Evolutionary conservation across 2,797 vertebrate genomes (phyloP), one percentile per base, ranked within the genome.

Genomic region (Siniperca undulata): DNA sequence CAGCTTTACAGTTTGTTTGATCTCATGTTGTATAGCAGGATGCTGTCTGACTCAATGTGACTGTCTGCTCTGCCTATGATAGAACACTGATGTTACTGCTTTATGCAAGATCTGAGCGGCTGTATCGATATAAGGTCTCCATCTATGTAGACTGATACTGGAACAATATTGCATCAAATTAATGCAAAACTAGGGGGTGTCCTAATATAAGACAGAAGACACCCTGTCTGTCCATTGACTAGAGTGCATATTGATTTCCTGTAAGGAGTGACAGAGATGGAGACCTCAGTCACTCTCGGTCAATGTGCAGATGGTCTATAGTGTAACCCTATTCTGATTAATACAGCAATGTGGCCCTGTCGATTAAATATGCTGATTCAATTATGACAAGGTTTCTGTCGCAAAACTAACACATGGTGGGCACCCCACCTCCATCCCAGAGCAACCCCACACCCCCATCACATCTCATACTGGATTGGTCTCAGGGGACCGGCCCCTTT

Each of bases 291-390:
- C 81, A 50, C 74, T 60, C 14, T 27, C 19, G 1, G n/a, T 62
- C 60, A 72, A 52, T 73, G 84, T 89, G 80, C 89, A 93, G 88
- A 93, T 92, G 90, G 86, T 34, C 65, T 60, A 74, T 74, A 80
- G 82, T 78, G 91, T 85, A 91, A 92, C 89, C 76, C 82, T 61
- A 91, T 64, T 65, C 91, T 91, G 82, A 94, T 93, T 92, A 91
- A 93, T 92, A 91, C 68, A 14, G 30, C 81, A 17, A 38, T 70
- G 58, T 69, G 58, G 69, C 58, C 58, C 53, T 81, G 87, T 80
- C 89, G 89, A 64, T 91, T 81, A 87, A 86, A 86, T 81, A 89
- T 44, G 58, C 61, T 83, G 75, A 85, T 89, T 70, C 20, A 74
- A 82, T 88, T 84, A 64, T 88, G 89, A 91, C 87, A 85, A 74